Conservation (phyloP, 2,888 invertebrate species). For the Lithophane leautieri region DNA sequence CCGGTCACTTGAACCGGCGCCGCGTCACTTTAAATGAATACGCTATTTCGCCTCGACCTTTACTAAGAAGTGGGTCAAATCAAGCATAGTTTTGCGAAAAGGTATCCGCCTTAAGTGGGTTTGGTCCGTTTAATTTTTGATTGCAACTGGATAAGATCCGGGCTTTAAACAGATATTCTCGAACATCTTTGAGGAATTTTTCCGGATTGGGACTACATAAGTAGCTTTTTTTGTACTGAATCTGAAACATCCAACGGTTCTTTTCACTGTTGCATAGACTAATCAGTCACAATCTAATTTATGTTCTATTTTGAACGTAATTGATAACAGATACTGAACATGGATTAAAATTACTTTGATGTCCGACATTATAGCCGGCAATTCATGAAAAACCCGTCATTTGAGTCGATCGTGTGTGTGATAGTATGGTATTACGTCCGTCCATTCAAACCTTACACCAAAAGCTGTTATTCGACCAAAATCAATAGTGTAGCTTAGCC, state of each 20-base stretch:
- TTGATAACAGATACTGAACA: conserved; percentile 1
- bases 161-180: conserved; percentile 34
- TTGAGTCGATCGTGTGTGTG: conserved; percentile 27
- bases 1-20: conserved; percentile 19
- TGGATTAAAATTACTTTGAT: conserved; percentile 7
- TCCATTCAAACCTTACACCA: conserved; percentile 39
- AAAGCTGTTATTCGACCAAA: conserved; percentile 47
- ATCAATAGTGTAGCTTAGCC: conserved; percentile 48
- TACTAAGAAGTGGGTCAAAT: conserved; percentile 42
- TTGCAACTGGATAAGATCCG: conserved; percentile 30
- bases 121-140: conserved; percentile 45
- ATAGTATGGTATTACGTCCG: conserved; percentile 20
- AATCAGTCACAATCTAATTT: not conserved
- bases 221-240: not conserved
- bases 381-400: conserved; percentile 22
- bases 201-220: conserved; percentile 14
- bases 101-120: conserved; percentile 15
- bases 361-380: not conserved
- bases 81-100: conserved; percentile 37
- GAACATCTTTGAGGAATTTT: conserved; percentile 32
- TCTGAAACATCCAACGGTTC: not conserved
- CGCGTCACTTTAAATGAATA: conserved; percentile 25
- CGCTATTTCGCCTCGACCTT: conserved; percentile 1
- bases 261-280: not conserved
- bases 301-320: not conserved